Evolutionary conservation across 2,113 vertebrate genomes (phyloP).

Genomic region (Formicarius rufipectus): DNA sequence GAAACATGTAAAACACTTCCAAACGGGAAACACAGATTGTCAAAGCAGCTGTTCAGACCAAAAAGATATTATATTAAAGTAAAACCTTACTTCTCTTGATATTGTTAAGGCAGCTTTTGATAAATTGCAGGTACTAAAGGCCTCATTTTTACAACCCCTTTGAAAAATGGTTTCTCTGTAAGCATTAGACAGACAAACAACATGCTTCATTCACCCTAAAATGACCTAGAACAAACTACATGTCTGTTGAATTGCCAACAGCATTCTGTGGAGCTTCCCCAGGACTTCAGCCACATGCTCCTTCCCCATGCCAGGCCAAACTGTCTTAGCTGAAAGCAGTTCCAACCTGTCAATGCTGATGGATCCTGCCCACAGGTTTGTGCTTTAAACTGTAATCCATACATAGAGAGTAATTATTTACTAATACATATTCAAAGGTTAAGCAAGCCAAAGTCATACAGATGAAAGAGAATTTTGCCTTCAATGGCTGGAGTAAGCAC

Average conservation of each 20-base stretch:
- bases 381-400: not conserved
- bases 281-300: fast-evolving
- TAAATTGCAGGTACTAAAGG: not conserved
- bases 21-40: not conserved
- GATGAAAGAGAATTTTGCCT: not conserved
- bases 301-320: not conserved
- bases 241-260: not conserved
- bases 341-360: fast-evolving
- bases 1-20: not conserved
- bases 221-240: not conserved
- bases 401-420: not conserved
- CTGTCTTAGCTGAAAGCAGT: not conserved
- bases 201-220: not conserved
- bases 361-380: not conserved
- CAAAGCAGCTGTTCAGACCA: not conserved
- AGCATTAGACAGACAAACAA: not conserved
- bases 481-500: not conserved
- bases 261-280: not conserved
- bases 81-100: not conserved
- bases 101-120: not conserved
- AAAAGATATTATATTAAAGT: not conserved
- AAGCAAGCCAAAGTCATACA: not conserved
- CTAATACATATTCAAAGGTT: not conserved
- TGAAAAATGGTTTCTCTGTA: not conserved
- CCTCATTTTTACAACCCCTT: not conserved